Base-by-base conservation (phyloP, 1,140 invertebrate species). In the Phortica variegata region DNA sequence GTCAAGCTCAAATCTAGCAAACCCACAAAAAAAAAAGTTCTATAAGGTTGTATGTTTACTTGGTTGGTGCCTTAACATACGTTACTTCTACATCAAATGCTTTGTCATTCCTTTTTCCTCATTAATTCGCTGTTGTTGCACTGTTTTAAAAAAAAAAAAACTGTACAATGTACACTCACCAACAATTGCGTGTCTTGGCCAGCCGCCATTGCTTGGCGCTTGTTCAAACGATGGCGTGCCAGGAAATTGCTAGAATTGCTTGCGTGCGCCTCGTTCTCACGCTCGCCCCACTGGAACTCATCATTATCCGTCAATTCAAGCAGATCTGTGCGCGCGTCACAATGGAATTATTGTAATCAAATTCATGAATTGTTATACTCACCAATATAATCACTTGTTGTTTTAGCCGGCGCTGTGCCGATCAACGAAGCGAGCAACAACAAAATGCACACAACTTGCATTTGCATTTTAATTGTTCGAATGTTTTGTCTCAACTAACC, bases 261-360 rank as follows among this genome's bases (percentile, higher is more conserved):
- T 49, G 43, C 2, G 9, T 40, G 17, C 13, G 43, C 40, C 8
- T 38, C 23, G 42, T 73, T 73, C 42, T 70, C 69, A 2, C 42
- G 19, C 2, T 49, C 54, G 18, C 69, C 65, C 70, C 70, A 73
- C 23, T 61, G 49, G 41, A 70, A 73, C 38, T 73, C 70, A 34
- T 65, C 61, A n/a, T 73, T 73, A 46, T 73, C 70, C 36, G 34
- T 54, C 5, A 73, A 41, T 5, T 70, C 65, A 2, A 73, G 58
- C 23, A 73, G 52, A 56, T 73, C 70, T 73, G 26, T n/a, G n/a
- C n/a, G 16, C 8, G 10, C 16, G 16, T 19, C 23, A 49, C 19
- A 23, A 10, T 16, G 15, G 1, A 26, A 4, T 9, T 31, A 2
- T 1, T 5, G 0, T 9, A 10, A 1, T 26, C 23, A 12, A 12